Percentiles rank a stretch among this genome's conserved stretches.
Conservation (phyloP, 2,797 vertebrate genomes). For the Hozukius guyotensis region DNA sequence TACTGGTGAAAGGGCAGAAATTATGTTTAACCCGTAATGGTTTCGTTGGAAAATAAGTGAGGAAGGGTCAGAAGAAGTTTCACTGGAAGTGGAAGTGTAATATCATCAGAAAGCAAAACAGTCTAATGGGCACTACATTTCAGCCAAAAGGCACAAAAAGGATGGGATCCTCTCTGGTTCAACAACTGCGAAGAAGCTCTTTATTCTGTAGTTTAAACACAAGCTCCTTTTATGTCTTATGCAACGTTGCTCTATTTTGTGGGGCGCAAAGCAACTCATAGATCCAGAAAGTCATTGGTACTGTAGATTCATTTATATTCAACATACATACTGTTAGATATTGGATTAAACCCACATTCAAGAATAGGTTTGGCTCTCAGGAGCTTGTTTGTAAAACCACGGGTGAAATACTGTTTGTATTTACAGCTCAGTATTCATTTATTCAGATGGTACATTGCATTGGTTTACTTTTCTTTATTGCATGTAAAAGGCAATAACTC, state of each 20-base stretch:
- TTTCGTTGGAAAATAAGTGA: slow-evolving; percentile 32
- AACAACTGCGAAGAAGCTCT: background rate
- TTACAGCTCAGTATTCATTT: slow-evolving; percentile 7
- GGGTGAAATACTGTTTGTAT: background rate
- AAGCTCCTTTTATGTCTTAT: slow-evolving; percentile 1
- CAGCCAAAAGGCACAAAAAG: slow-evolving; percentile 2
- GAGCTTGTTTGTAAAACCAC: background rate
- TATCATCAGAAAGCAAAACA: slow-evolving; percentile 14
- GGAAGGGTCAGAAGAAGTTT: slow-evolving; percentile 25
- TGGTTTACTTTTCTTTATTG: slow-evolving; percentile 10
- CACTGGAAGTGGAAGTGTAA: slow-evolving; percentile 13
- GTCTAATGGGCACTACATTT: slow-evolving; percentile 7
- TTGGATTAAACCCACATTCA: background rate
- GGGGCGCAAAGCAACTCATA: background rate
- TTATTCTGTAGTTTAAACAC: slow-evolving; percentile 3
- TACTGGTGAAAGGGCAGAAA: slow-evolving; percentile 37
- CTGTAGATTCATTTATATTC: background rate
- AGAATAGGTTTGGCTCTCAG: background rate
- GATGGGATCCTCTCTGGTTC: background rate
- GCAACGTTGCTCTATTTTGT: slow-evolving; percentile 4
- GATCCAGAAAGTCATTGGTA: background rate
- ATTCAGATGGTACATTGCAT: background rate
- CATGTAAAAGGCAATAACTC: slow-evolving; percentile 4
- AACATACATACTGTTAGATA: background rate
- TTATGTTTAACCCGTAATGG: slow-evolving; percentile 37